Evolutionary conservation across 2,797 vertebrate species (phyloP), one percentile per base, ranked within the genome.

Genomic region (Characodon lateralis): DNA sequence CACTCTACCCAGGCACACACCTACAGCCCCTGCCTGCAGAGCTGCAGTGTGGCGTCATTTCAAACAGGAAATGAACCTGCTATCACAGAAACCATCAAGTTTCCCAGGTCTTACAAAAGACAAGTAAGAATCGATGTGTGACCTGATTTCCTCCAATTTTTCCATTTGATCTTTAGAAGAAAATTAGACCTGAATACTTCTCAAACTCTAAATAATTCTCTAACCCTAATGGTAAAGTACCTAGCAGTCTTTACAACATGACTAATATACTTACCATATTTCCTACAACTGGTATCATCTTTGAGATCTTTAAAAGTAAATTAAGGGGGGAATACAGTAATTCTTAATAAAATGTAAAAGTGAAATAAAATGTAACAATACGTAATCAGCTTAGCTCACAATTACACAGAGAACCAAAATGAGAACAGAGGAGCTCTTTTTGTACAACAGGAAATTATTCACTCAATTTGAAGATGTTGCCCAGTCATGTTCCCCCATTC

Each of bases 51-150:
- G 46, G 59, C 65, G 74, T 74, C 4, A 72, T 81, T 84, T 78
- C 68, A 77, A 1, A 77, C 71, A 90, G 81, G 82, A 85, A 90
- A 83, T 68, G 2, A 48, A 79, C 0, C 35, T 56, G 14, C 24
- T 70, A 58, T 78, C 71, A n/a, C n/a, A 55, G n/a, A 63, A 5
- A 39, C 48, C 12, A 56, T 79, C 72, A 55, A 24, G 39, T 78
- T 78, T 72, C 24, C 69, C 71, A 73, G 24, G 2, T 78, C 41
- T 79, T 48, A 28, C 46, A 66, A 26, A 78, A 71, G 59, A 12
- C 55, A 74, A 56, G 16, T 63, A 72, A 77, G 41, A 79, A 61
- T 39, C 61, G 9, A 70, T 61, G 9, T 74, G 58, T 51, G 22
- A 61, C 20, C 35, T 41, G 7, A 74, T 72, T 74, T 74, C 20